These are phyloP conservation scores for Ctenoplectra terminalis DNA, from an alignment of 1,140 invertebrate species.

Conservation along the genomic window DNA sequence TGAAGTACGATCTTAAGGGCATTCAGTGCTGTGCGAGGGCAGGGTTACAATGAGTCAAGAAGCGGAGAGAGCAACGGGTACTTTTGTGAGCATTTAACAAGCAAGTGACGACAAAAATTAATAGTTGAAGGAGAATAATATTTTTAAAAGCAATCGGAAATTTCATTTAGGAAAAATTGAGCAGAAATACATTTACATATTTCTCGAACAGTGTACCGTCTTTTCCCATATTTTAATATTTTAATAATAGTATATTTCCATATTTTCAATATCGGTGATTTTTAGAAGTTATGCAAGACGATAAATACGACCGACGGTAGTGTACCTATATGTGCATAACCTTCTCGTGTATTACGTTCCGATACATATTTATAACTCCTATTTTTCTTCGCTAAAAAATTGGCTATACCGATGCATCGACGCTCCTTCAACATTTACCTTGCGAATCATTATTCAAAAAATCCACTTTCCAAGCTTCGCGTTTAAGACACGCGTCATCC, in stretches of 20 bases:
- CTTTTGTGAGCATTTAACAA: not conserved
- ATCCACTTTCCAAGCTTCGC: not conserved
- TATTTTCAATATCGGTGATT: not conserved
- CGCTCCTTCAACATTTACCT: not conserved
- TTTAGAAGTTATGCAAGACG: not conserved
- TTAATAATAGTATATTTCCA: no score
- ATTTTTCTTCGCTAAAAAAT: not conserved
- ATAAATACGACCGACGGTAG: not conserved
- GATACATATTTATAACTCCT: not conserved
- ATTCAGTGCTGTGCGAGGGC: constrained; percentile 3
- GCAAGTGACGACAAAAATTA: no score
- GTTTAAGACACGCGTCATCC: not conserved
- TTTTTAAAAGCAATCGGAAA: not conserved
- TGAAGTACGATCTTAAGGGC: constrained; percentile 2
- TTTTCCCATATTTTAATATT: not conserved
- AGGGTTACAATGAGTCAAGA: not conserved
- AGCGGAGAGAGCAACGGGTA: not conserved
- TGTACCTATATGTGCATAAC: not conserved
- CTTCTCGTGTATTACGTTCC: not conserved
- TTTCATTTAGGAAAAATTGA: no score
- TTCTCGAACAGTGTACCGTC: not conserved
- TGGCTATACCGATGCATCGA: not conserved
- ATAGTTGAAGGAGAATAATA: not conserved
- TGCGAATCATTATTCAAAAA: constrained; percentile 1
- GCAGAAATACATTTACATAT: not conserved